These are phyloP conservation scores for Tipula vernalis DNA, from an alignment of 2,888 invertebrate species.

Conservation along the genomic window DNA sequence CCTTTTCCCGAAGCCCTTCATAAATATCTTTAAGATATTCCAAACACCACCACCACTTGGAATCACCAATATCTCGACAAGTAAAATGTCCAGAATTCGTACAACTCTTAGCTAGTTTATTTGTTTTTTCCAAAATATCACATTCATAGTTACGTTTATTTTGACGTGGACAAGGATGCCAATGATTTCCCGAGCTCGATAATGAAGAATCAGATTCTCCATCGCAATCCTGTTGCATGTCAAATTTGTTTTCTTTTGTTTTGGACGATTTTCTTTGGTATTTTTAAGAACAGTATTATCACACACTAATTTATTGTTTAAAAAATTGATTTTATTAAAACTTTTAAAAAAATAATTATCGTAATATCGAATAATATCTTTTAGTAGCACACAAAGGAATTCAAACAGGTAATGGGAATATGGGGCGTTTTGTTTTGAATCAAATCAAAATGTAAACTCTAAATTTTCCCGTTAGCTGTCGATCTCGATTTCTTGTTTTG, in stretches of 20 bases:
- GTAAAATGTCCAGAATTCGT: neutral
- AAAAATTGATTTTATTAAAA: neutral
- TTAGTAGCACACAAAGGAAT: neutral
- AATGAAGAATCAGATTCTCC: neutral
- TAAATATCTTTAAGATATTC: conserved; percentile 25
- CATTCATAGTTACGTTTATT: neutral
- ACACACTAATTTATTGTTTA: neutral
- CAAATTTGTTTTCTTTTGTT: neutral
- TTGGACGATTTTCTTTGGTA: neutral
- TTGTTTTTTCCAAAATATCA: neutral
- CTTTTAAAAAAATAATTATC: neutral
- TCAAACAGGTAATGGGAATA: neutral
- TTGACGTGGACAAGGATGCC: neutral
- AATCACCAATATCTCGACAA: neutral
- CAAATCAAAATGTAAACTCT: neutral
- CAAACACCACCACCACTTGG: neutral
- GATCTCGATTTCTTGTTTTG: neutral
- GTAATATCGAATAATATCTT: neutral
- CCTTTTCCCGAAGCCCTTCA: conserved; percentile 25
- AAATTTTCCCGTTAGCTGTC: neutral
- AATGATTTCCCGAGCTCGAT: neutral
- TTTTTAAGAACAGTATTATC: neutral
- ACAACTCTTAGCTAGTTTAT: neutral
- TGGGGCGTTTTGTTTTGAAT: neutral
- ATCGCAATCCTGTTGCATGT: neutral